Base-by-base conservation (phyloP, 2,797 vertebrate genomes). In the Scolopax bukidnonensis region DNA sequence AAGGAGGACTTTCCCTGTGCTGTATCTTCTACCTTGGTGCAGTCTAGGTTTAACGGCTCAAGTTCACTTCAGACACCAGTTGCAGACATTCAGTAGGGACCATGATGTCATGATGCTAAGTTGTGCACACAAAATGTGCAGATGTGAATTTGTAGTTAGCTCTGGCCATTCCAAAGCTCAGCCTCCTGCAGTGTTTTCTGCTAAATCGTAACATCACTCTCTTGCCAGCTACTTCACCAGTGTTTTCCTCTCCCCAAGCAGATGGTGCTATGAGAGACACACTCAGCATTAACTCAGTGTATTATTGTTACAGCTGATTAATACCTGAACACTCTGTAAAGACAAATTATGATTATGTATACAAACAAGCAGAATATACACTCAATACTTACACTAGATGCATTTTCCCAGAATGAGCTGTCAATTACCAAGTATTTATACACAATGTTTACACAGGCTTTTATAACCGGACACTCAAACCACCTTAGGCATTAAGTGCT, bases 401-500 rank as follows among this genome's bases (percentile, higher is more conserved):
- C 51, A 64, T 95, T 70, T 70, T 54, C 93, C 64, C 84, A 54
- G 56, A 78, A 53, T 4, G 54, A 95, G 91, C 85, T 91, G 85
- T 36, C 94, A 92, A 17, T 91, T 93, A 69, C 57, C 5, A 4
- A 38, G 15, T 79, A 69, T 77, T 94, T 80, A 86, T 63, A 41
- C 12, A 68, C 45, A 48, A 67, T 92, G 87, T 94, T 94, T 89
- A 94, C 81, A 68, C 38, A 70, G 84, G 56, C 38, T 95, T 92
- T 92, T 83, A 87, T 48, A 63, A 82, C 24, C 88, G 65, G 57
- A 36, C 92, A 73, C 81, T 87, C 57, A 82, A 84, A 74, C 60
- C 88, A 82, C 89, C 95, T 89, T 23, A 76, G 81, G 95, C 47
- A 81, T 92, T 89, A 77, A 90, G 80, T 84, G 87, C 90, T 92